These are phyloP conservation scores for Notospermus geniculatus DNA, from an alignment of 1,140 invertebrate species.

Conservation along the genomic window DNA sequence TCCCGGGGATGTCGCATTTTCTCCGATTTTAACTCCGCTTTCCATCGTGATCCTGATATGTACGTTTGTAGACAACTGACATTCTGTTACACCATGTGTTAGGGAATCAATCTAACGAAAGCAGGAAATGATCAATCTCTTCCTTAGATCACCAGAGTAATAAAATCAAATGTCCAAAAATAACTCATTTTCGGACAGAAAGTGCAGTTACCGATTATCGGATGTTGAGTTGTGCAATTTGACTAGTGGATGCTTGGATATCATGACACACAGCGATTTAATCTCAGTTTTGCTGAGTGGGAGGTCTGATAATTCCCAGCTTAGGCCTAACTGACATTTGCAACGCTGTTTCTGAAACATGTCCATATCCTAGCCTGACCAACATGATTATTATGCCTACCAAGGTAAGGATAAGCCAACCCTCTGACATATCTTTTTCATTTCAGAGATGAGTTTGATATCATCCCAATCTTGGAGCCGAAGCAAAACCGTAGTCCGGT, in stretches of 20 bases:
- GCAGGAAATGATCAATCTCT: background rate
- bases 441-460: conserved; percentile 81
- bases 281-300: no score
- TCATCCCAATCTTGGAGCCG: conserved; percentile 74
- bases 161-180: no score
- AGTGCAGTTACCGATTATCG: background rate
- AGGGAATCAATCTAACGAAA: background rate
- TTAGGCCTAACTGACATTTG: no score
- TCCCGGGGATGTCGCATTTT: conserved; percentile 62
- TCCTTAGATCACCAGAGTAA: no score
- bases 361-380: no score
- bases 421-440: conserved; percentile 30
- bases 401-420: no score
- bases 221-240: no score
- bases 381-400: no score
- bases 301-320: no score
- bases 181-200: background rate
- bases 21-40: conserved; percentile 69
- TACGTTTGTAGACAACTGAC: conserved; percentile 5
- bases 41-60: conserved; percentile 65
- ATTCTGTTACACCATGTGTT: background rate
- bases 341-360: no score
- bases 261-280: no score
- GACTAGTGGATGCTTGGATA: no score
- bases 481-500: conserved; percentile 82